Evolutionary conservation across 2,888 invertebrate species (phyloP).

Genomic region (Carabus problematicus): DNA sequence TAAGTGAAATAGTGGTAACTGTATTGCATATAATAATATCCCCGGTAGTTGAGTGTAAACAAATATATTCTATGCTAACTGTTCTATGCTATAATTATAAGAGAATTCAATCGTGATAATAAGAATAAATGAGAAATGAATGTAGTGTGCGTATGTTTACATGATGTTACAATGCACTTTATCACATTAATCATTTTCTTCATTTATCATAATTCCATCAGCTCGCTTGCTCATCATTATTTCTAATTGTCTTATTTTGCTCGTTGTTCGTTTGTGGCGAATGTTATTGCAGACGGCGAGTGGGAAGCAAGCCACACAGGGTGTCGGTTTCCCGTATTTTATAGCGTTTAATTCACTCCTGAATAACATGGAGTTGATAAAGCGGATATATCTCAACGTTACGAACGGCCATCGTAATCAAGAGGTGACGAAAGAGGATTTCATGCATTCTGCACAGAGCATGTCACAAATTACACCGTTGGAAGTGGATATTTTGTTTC

Average conservation of each 20-base stretch:
- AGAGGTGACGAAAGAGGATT: conserved; percentile 96
- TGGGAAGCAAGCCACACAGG: conserved; percentile 72
- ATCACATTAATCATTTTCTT: too few species aligned
- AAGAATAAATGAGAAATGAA: conserved; percentile 1
- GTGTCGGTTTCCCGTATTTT: conserved; percentile 97
- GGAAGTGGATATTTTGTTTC: conserved; percentile 95
- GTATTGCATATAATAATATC: too few species aligned
- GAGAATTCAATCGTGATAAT: too few species aligned
- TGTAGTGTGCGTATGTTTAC: not conserved
- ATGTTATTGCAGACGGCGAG: conserved; percentile 67
- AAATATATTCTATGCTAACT: too few species aligned
- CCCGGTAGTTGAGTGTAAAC: too few species aligned
- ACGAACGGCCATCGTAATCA: conserved; percentile 81
- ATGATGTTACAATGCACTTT: not conserved
- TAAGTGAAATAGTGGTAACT: conserved; percentile 60
- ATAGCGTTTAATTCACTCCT: conserved; percentile 97
- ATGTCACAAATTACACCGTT: conserved; percentile 98
- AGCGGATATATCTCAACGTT: conserved; percentile 91
- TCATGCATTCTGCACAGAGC: conserved; percentile 95
- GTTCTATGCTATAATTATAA: too few species aligned
- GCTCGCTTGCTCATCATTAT: too few species aligned
- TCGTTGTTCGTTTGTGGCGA: conserved; percentile 26
- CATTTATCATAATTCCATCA: too few species aligned
- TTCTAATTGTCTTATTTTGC: not conserved
- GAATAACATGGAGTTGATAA: conserved; percentile 98